These are phyloP conservation scores for Vulpes lagopus DNA, from an alignment of 2,113 vertebrate species.

Conservation along the genomic window DNA sequence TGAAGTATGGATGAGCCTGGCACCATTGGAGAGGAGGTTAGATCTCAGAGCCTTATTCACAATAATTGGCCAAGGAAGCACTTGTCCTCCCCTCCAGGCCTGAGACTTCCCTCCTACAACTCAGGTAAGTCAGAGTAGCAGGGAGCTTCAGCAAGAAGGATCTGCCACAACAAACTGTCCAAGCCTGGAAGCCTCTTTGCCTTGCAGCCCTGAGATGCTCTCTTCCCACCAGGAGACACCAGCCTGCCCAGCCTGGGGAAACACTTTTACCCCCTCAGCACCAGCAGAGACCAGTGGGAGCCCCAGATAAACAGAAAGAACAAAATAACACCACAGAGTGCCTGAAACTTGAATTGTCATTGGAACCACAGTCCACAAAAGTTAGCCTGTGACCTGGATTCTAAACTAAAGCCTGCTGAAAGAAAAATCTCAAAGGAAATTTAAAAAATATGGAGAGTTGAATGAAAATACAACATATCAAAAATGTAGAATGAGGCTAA, in stretches of 20 bases:
- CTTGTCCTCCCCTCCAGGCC: no score
- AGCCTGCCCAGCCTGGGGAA: neutral
- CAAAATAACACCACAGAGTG: neutral
- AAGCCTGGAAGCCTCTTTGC: neutral
- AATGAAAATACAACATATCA: neutral
- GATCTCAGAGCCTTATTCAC: neutral
- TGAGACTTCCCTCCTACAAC: neutral
- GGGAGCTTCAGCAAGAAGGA: neutral
- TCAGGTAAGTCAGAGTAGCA: neutral
- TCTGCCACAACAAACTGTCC: neutral
- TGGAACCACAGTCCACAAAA: neutral
- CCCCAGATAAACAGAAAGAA: neutral
- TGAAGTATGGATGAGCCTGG: neutral
- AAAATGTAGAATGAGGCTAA: neutral
- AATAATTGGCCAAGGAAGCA: neutral
- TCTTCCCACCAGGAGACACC: neutral
- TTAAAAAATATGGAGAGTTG: neutral
- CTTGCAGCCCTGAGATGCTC: neutral
- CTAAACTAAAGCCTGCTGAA: neutral
- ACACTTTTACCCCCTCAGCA: neutral
- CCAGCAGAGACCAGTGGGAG: neutral
- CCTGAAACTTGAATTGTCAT: neutral
- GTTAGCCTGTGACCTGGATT: neutral
- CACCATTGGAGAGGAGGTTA: neutral
- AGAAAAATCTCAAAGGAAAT: neutral